Evolutionary conservation across 2,797 vertebrate species (phyloP).

Genomic region (Scyliorhinus canicula): DNA sequence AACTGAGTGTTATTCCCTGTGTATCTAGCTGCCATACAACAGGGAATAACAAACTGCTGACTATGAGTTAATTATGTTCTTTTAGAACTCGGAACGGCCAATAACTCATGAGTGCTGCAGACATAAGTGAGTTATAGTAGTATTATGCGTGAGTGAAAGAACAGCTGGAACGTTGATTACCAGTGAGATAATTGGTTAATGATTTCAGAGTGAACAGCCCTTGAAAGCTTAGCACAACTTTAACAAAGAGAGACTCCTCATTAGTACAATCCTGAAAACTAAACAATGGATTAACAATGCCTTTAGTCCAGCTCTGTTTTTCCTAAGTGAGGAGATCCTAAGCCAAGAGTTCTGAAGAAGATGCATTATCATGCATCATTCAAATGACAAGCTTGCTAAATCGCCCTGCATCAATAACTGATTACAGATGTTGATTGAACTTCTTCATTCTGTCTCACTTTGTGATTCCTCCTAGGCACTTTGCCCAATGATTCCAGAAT

Average conservation of each 20-base stretch:
- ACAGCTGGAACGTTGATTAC: constrained; percentile 20
- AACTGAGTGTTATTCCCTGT: not conserved
- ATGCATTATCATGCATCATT: not conserved
- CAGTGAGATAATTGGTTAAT: constrained; percentile 10
- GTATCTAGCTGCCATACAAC: not conserved
- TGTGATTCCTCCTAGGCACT: not conserved
- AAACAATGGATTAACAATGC: not conserved
- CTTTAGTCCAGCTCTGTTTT: not conserved
- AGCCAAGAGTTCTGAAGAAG: not conserved
- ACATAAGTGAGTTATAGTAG: not conserved
- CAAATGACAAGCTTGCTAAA: not conserved
- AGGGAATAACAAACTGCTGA: not conserved
- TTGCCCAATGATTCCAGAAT: not conserved
- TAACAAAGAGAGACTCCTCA: not conserved
- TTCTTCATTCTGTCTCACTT: not conserved
- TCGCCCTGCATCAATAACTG: not conserved
- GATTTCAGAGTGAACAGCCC: constrained; percentile 5
- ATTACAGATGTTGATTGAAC: not conserved
- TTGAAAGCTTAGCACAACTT: not conserved
- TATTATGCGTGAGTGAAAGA: constrained; percentile 13
- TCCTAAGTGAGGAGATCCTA: not conserved
- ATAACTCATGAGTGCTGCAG: constrained; percentile 16
- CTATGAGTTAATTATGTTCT: constrained; percentile 24
- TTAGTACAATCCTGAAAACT: not conserved
- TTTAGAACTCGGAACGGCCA: not conserved